These are phyloP conservation scores for Lepeophtheirus nordmannii DNA, from an alignment of 2,888 invertebrate species.

Conservation along the genomic window DNA sequence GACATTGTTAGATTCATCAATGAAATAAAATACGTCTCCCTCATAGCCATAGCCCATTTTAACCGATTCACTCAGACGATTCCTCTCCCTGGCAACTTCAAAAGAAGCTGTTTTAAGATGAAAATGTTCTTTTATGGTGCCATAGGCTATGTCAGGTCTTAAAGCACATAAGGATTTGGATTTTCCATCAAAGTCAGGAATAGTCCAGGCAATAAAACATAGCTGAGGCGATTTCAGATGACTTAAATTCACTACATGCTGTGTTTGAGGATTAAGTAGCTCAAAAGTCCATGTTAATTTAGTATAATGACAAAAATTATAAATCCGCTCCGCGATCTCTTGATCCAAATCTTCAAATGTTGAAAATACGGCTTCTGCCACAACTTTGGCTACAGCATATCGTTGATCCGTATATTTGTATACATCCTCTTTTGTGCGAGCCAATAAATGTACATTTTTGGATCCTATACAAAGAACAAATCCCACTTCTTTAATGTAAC, in stretches of 20 bases:
- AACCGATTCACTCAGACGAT: conserved; percentile 33
- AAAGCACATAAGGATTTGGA: background rate
- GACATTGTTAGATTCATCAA: conserved; percentile 33
- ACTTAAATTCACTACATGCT: conserved; percentile 37
- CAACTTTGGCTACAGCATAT: conserved; percentile 33
- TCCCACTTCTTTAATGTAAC: conserved; percentile 31
- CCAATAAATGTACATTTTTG: conserved; percentile 37
- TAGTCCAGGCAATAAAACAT: conserved; percentile 22
- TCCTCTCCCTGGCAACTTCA: conserved; percentile 30
- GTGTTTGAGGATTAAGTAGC: conserved; percentile 35
- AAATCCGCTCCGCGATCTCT: conserved; percentile 26
- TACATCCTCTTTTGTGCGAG: conserved; percentile 30
- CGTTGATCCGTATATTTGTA: conserved; percentile 30
- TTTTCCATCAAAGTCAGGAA: background rate
- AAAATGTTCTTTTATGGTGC: conserved; percentile 22
- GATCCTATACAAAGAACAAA: conserved; percentile 35
- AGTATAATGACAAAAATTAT: conserved; percentile 28
- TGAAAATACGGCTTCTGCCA: conserved; percentile 31
- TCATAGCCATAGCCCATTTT: conserved; percentile 34
- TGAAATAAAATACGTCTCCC: conserved; percentile 37
- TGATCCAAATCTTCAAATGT: conserved; percentile 30
- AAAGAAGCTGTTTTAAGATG: conserved; percentile 31
- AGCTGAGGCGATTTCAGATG: conserved; percentile 32
- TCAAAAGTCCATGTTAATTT: conserved; percentile 35
- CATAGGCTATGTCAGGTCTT: conserved; percentile 17